Percentiles rank a stretch among this genome's conserved stretches.
These are phyloP conservation scores for Eulimnadia texana DNA, from an alignment of 1,140 invertebrate genomes.

Conservation along the genomic window DNA sequence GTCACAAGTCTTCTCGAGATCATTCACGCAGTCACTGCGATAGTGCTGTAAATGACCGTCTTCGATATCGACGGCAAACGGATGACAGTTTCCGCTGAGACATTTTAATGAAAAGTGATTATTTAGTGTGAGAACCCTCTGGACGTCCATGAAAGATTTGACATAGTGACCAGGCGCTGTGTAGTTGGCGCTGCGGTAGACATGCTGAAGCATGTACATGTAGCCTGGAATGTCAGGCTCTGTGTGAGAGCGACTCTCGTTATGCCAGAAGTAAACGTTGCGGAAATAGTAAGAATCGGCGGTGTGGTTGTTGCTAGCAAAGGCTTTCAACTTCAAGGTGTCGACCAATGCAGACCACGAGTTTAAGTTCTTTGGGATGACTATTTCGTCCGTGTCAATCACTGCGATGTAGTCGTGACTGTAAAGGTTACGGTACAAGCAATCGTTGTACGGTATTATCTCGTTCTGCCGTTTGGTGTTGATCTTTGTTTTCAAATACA, in stretches of 20 bases:
- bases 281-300: slow-evolving; percentile 75
- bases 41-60: slow-evolving; percentile 87
- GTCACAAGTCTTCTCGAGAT: slow-evolving; percentile 64
- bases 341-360: slow-evolving; percentile 69
- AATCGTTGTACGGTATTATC: slow-evolving; percentile 92
- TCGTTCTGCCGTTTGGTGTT: slow-evolving; percentile 89
- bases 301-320: slow-evolving; percentile 52
- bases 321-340: slow-evolving; percentile 47
- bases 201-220: slow-evolving; percentile 88
- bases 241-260: slow-evolving; percentile 61
- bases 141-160: slow-evolving; percentile 86
- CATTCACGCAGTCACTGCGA: slow-evolving; percentile 76
- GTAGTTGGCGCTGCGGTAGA: slow-evolving; percentile 76
- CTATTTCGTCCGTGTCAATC: slow-evolving; percentile 86
- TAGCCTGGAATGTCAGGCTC: slow-evolving; percentile 71
- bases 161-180: slow-evolving; percentile 86
- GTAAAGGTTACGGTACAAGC: slow-evolving; percentile 84
- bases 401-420: slow-evolving; percentile 78
- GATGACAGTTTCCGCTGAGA: slow-evolving; percentile 66
- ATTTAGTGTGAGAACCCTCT: slow-evolving; percentile 72
- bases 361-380: slow-evolving; percentile 66
- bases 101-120: slow-evolving; percentile 87
- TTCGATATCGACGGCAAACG: slow-evolving; percentile 63
- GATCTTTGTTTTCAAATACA: slow-evolving; percentile 71
- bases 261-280: slow-evolving; percentile 89